Evolutionary conservation across 2,113 vertebrate species (phyloP), one percentile per base, ranked within the genome.

Genomic region (Monopterus albus): DNA sequence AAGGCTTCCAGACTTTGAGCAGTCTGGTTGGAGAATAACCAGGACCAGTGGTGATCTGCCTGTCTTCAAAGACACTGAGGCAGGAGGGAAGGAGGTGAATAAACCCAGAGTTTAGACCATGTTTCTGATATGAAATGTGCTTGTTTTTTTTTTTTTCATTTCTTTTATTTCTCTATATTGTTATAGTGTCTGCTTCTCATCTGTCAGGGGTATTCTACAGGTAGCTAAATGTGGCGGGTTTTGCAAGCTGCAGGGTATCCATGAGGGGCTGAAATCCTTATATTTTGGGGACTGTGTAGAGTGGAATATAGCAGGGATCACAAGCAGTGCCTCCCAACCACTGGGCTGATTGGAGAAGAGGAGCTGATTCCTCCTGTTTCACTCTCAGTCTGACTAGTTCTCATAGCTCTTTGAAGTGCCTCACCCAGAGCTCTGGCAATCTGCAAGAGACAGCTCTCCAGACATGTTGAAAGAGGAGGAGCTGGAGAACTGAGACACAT

Each of bases 361-460:
- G 59, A 78, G 79, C 75, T 53, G 78, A 86, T 75, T 78, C 81
- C 69, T 72, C 64, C 71, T 21, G 43, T 84, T 81, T 86, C 56
- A 45, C 78, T 86, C 76, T 71, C 60, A 60, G 63, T 17, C 62
- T 78, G 71, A 78, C 74, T 80, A 46, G 49, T 75, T 86, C 84
- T 75, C 36, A 38, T n/a, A 12, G 49, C 5, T 23, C 88, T 84
- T 89, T 91, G 80, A 90, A 88, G 87, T 80, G 39, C 65, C 61
- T 85, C 75, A 75, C 61, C 79, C 70, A 65, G 66, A 82, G 72
- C 77, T 80, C 62, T 61, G 78, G 61, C 71, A 66, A 52, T 72
- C 84, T 77, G 53, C 70, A 78, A 84, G 76, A 84, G 79, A 62
- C 72, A 18, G 31, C 74, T 81, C 87, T 83, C 79, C 79, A 82